Percentiles rank a stretch among this genome's conserved stretches.
These are phyloP conservation scores for Drosophila nr. perissopoda DNA, from an alignment of 2,888 invertebrate species.

Conservation along the genomic window DNA sequence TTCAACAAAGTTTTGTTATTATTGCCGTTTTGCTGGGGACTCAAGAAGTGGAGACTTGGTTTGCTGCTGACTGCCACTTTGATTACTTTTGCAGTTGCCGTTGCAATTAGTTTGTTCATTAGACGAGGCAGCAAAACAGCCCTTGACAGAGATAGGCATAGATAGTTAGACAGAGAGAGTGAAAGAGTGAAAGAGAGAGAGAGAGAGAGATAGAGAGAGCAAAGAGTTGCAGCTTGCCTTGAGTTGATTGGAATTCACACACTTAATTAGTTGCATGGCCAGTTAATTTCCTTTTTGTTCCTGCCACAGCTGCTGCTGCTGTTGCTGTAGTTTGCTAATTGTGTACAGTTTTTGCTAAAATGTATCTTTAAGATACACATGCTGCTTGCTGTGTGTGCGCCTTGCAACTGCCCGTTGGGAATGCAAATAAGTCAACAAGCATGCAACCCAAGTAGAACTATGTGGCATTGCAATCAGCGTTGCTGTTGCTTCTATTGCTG, in stretches of 20 bases:
- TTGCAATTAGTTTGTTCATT: slow-evolving; percentile 81
- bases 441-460: slow-evolving; percentile 11
- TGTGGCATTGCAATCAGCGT: slow-evolving; percentile 31
- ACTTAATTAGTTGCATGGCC: slow-evolving; percentile 73
- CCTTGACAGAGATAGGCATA: slow-evolving; percentile 36
- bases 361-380: slow-evolving; percentile 59
- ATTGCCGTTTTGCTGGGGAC: slow-evolving; percentile 70
- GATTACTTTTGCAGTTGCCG: slow-evolving; percentile 74
- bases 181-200: not conserved
- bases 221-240: slow-evolving; percentile 21
- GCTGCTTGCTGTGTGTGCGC: slow-evolving; percentile 23
- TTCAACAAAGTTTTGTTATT: slow-evolving; percentile 80
- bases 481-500: not conserved
- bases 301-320: slow-evolving; percentile 28
- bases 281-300: slow-evolving; percentile 60
- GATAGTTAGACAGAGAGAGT: not conserved
- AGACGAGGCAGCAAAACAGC: slow-evolving; percentile 62
- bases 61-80: slow-evolving; percentile 59
- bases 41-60: slow-evolving; percentile 32
- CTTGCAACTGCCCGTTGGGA: slow-evolving; percentile 12
- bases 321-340: slow-evolving; percentile 44
- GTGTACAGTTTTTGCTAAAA: slow-evolving; percentile 36
- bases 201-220: not conserved
- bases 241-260: slow-evolving; percentile 76
- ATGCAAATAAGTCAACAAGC: slow-evolving; percentile 60